Evolutionary conservation across 2,888 invertebrate species (phyloP), one percentile per base, ranked within the genome.

Genomic region (Charanyca ferruginea): DNA sequence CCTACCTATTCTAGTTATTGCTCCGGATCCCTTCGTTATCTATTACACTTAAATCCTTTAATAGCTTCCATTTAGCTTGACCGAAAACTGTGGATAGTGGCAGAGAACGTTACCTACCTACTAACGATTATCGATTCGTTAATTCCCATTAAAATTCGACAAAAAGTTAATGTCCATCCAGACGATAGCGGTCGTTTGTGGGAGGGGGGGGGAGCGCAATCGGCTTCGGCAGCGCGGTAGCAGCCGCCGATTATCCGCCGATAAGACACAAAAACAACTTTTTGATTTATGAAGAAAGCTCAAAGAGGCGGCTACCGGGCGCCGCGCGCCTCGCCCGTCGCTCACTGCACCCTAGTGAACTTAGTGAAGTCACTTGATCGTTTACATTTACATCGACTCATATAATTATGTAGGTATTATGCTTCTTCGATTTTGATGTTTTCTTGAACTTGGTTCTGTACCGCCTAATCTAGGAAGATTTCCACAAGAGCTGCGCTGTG

Each of bases 271-370:
- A 94, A 94, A 94, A 94, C 94, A 92, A 91, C 93, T 90, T 94
- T 94, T 94, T 94, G 94, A 94, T 94, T 94, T 94, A 94, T 94
- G 94, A 94, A 93, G 93, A 93, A 93, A 93, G 92, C 91, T 88
- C 81, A 85, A n/a, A 85, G 88, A 89, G 89, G 87, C 91, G 90
- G 94, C 94, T 94, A 94, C 94, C 84, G 94, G 94, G 91, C 92
- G 94, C 93, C 91, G 91, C 91, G 84, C 48, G 78, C 65, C 73
- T n/a, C 79, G 80, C 79, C 61, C 81, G 83, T 79, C 79, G 77
- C 81, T 83, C 81, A 79, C 73, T 83, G 84, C 86, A 81, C 60
- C 78, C 73, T 89, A 90, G 89, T 88, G 91, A 89, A 83, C 78
- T 73, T 89, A 90, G 89, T 88, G 91, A 89, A 83, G 90, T 83